These are phyloP conservation scores for Nebria salina DNA, from an alignment of 2,888 invertebrate species.

Conservation along the genomic window DNA sequence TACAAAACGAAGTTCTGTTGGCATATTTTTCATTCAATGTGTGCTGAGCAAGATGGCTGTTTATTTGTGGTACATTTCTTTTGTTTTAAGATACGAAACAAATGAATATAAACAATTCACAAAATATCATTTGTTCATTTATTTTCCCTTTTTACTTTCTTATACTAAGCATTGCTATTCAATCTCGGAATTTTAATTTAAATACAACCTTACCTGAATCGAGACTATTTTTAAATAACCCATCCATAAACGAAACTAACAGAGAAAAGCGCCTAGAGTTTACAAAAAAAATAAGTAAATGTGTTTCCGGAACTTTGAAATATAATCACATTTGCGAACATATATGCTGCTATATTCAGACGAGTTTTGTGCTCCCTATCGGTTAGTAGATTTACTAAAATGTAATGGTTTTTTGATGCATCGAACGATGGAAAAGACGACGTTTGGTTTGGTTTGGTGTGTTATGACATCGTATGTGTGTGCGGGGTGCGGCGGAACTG, in stretches of 20 bases:
- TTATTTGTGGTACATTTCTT: not conserved
- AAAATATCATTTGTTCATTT: not conserved
- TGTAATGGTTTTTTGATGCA: not conserved
- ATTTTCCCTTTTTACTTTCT: not conserved
- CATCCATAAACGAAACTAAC: too few relatives aligned
- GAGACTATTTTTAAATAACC: too few relatives aligned
- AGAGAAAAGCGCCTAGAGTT: too few relatives aligned
- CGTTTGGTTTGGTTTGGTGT: constrained; percentile 5
- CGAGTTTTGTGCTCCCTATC: not conserved
- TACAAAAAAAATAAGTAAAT: too few relatives aligned
- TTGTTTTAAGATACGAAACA: not conserved
- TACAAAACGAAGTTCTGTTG: not conserved
- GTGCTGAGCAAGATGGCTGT: not conserved
- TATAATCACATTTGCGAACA: too few relatives aligned
- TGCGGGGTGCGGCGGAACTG: constrained; percentile 46
- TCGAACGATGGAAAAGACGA: not conserved
- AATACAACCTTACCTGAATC: too few relatives aligned
- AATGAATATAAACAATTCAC: not conserved
- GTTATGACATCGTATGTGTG: constrained; percentile 42
- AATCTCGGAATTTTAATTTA: too few relatives aligned
- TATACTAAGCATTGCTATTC: too few relatives aligned
- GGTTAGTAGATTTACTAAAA: constrained; percentile 13
- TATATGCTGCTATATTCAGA: too few relatives aligned
- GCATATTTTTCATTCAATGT: not conserved
- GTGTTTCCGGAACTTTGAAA: too few relatives aligned